A percentile compares a stretch with the other conserved stretches of the same genome.
Conservation (phyloP, 2,888 invertebrate genomes). For the Yponomeuta evonymella region DNA sequence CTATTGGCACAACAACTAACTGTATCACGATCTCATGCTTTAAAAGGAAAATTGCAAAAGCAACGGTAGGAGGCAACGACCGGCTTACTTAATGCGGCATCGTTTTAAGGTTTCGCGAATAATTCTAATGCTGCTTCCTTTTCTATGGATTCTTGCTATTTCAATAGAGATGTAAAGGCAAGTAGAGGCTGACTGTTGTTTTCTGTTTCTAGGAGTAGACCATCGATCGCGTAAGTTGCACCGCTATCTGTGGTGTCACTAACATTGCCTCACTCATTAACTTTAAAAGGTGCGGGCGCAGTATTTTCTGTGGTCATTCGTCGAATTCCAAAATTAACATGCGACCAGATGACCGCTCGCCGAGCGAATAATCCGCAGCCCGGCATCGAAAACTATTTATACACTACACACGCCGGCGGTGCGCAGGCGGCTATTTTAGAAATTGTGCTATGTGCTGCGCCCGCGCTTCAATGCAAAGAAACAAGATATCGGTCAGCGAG, state of each 20-base stretch:
- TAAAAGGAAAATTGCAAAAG: background rate
- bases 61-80: slow-evolving; percentile 1
- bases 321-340: slow-evolving; percentile 39
- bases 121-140: slow-evolving; percentile 13
- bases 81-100: slow-evolving; percentile 4
- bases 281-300: slow-evolving; percentile 58
- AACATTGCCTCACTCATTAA: slow-evolving; percentile 65
- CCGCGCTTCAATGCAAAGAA: slow-evolving; percentile 58
- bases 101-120: slow-evolving; percentile 9
- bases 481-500: slow-evolving; percentile 63
- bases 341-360: slow-evolving; percentile 47
- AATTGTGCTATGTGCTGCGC: slow-evolving; percentile 51
- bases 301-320: slow-evolving; percentile 35
- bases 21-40: background rate
- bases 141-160: slow-evolving; percentile 14
- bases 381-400: slow-evolving; percentile 54
- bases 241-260: slow-evolving; percentile 76
- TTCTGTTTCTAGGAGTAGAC: slow-evolving; percentile 78
- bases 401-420: slow-evolving; percentile 28
- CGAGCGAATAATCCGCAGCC: slow-evolving; percentile 40
- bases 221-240: slow-evolving; percentile 76
- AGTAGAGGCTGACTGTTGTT: slow-evolving; percentile 73
- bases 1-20: slow-evolving; percentile 10
- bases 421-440: slow-evolving; percentile 64
- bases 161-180: slow-evolving; percentile 19